These are phyloP conservation scores for Ursus arctos DNA, from an alignment of 2,113 vertebrate genomes.

Conservation along the genomic window DNA sequence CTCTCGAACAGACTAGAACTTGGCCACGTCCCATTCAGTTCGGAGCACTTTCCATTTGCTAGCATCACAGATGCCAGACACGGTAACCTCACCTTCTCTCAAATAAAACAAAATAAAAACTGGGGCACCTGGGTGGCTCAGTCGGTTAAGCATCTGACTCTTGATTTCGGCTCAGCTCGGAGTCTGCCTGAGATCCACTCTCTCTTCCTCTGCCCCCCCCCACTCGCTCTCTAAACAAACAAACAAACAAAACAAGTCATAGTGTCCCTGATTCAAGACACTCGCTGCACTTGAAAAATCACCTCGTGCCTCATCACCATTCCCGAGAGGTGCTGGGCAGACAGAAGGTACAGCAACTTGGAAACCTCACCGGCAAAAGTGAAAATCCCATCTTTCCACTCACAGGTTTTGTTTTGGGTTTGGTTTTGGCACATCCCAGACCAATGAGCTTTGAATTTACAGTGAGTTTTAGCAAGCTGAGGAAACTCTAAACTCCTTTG, in stretches of 20 bases:
- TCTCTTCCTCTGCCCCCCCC: neutral
- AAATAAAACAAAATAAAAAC: neutral
- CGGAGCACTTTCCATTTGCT: neutral
- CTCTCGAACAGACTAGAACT: neutral
- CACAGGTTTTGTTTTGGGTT: neutral
- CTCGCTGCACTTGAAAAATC: neutral
- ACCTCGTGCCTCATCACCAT: neutral
- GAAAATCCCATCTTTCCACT: neutral
- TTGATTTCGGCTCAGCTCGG: neutral
- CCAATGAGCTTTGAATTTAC: neutral
- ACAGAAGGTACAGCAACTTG: neutral
- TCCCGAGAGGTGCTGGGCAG: neutral
- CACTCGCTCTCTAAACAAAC: neutral
- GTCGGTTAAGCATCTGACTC: neutral
- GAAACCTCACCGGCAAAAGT: neutral
- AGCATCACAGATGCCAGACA: neutral
- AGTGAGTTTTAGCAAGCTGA: neutral
- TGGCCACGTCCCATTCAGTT: neutral
- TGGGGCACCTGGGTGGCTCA: neutral
- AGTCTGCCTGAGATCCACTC: neutral
- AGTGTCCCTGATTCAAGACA: neutral
- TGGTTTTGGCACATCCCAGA: neutral
- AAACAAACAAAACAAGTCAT: neutral
- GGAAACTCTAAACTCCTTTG: neutral
- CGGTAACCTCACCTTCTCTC: neutral